Conservation (phyloP, 2,113 vertebrate genomes). For the Corvus hawaiiensis region DNA sequence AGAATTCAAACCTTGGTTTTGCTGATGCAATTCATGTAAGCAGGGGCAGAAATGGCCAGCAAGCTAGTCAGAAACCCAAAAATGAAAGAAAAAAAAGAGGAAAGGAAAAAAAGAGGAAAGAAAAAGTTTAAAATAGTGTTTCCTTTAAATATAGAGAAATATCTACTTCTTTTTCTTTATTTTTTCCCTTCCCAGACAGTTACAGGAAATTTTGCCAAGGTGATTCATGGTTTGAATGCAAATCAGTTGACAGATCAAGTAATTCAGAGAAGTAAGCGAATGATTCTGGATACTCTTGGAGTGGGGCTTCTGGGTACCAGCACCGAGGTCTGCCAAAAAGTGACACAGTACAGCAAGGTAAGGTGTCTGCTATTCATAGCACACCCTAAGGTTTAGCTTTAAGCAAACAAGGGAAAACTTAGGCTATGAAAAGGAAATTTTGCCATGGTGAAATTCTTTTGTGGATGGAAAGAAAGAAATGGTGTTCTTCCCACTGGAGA, state of each 20-base stretch:
- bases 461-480: not conserved
- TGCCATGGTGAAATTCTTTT: not conserved
- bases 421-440: not conserved
- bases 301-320: conserved; percentile 85
- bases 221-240: conserved; percentile 76
- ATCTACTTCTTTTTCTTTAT: not conserved
- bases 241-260: conserved; percentile 81
- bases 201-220: conserved; percentile 85
- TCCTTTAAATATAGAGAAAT: not conserved
- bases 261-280: conserved; percentile 86
- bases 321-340: conserved; percentile 83
- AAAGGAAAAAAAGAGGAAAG: not conserved
- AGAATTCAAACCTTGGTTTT: not conserved
- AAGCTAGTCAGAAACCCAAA: not conserved
- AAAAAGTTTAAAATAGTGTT: not conserved
- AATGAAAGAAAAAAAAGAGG: not conserved
- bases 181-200: conserved; percentile 70
- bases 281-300: conserved; percentile 92
- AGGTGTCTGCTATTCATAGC: not conserved
- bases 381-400: not conserved
- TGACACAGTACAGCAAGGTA: conserved; percentile 84
- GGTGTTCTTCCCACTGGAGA: not conserved
- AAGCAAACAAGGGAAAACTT: not conserved
- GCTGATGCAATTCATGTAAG: not conserved
- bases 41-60: not conserved